These are phyloP conservation scores for Cettia cetti DNA, from an alignment of 2,113 vertebrate genomes.

Conservation along the genomic window DNA sequence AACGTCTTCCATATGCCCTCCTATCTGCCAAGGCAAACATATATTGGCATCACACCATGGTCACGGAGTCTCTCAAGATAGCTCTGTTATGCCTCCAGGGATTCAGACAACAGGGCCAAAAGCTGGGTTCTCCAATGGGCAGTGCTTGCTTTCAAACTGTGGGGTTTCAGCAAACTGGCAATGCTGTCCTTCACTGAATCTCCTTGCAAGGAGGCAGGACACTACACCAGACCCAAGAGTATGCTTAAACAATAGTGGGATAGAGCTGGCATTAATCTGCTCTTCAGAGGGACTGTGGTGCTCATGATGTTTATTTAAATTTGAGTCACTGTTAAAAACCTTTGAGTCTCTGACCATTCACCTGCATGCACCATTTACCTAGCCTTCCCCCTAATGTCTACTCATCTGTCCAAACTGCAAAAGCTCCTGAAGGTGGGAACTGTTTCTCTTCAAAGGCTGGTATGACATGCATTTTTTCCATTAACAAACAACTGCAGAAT, in stretches of 20 bases:
- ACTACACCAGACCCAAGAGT: background rate
- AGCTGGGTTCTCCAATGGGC: rapidly evolving
- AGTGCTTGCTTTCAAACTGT: background rate
- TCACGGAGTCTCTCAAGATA: background rate
- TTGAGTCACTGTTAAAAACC: background rate
- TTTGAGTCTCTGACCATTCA: background rate
- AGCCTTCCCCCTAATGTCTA: background rate
- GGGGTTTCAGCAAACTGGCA: background rate
- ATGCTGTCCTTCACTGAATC: background rate
- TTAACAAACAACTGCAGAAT: background rate
- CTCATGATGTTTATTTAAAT: background rate
- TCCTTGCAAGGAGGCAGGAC: background rate
- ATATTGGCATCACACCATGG: background rate
- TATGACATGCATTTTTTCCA: background rate
- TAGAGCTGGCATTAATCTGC: background rate
- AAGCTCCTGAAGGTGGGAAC: background rate
- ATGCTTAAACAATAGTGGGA: background rate
- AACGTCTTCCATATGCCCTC: background rate
- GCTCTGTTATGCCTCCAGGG: background rate
- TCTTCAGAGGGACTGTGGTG: background rate
- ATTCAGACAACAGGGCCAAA: background rate
- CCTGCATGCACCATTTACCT: background rate
- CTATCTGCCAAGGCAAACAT: background rate
- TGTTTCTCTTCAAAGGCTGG: background rate
- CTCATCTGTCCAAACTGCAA: background rate